Base-by-base conservation (phyloP, 2,113 vertebrate species). In the Rhinopithecus roxellana region DNA sequence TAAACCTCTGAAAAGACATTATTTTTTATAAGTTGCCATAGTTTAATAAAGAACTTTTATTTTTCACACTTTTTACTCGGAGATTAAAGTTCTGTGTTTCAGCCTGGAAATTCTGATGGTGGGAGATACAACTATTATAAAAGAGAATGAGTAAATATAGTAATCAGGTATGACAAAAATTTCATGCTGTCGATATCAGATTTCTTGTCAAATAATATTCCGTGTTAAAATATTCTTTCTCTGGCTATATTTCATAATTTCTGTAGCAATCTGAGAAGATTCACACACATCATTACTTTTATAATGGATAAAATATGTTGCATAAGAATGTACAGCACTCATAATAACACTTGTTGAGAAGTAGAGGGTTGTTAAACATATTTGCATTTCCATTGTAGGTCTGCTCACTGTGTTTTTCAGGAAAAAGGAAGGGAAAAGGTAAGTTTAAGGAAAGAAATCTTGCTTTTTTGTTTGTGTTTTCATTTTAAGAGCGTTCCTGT, bases 401-500 rank as follows among this genome's bases (percentile, higher is more conserved):
- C 86, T 94, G 12, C 17, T 48, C 50, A n/a, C n/a, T 77, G 23
- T 80, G 59, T 40, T 96, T 95, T 77, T 50, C 80, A 94, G 70
- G 48, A 83, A 45, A 35, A 91, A 87, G 61, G 6, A 96, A 77
- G 32, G 25, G 22, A 70, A 61, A 7, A 4, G 12, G 35, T 72
- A 95, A 90, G 27, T 94, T 84, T 25, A 79, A 96, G 23, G 9
- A 87, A 67, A 70, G 17, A 85, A 84, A 70, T 84, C 20, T 17
- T 35, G 45, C 23, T 3, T 43, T 70, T 32, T 40, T 40, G 45
- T 2, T 6, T 61, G 59, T 61, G 23, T 48, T 88, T 80, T 72
- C 23, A 91, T 67, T 95, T 94, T 69, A 88, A 96, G 85, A n/a
- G 72, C 32, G 18, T 72, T 95, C 10, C 13, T 93, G 10, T 69